phyloP scores from a whole-genome alignment of 2,113 vertebrate species.

The Chelonoidis abingdonii region DNA sequence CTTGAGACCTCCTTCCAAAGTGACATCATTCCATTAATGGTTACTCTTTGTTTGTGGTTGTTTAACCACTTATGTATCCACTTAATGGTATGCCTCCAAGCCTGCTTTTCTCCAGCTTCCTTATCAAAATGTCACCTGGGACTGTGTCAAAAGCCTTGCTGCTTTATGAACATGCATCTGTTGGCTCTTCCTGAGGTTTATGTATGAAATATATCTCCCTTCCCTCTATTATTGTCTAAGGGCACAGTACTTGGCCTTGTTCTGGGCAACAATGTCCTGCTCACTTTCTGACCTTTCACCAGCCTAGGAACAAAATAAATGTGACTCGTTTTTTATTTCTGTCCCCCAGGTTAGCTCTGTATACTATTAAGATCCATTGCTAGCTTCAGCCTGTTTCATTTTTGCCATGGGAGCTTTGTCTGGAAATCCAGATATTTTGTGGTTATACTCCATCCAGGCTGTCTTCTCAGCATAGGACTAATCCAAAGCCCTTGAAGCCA shows the following conservation, averaged over 20 bases:
- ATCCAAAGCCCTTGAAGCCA: not conserved
- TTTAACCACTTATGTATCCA: too few relatives aligned
- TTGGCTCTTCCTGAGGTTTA: not conserved
- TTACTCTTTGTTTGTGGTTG: too few relatives aligned
- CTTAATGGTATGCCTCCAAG: too few relatives aligned
- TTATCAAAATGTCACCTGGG: too few relatives aligned
- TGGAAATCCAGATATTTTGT: not conserved
- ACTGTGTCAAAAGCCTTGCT: too few relatives aligned
- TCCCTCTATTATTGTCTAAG: constrained; percentile 18
- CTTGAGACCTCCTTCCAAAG: too few relatives aligned
- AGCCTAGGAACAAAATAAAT: constrained; percentile 1
- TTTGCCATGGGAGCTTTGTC: not conserved
- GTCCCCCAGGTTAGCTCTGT: not conserved
- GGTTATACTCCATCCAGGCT: not conserved
- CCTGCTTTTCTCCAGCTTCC: too few relatives aligned
- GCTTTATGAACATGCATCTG: not conserved
- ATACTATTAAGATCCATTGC: fast-evolving
- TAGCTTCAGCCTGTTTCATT: not conserved
- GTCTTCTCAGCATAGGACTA: not conserved
- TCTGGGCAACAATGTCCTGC: constrained; percentile 31
- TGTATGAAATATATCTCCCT: not conserved
- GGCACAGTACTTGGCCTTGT: constrained; percentile 52
- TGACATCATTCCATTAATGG: too few relatives aligned
- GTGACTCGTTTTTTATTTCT: not conserved
- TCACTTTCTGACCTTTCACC: constrained; percentile 16